These are phyloP conservation scores for Amblyteles armatorius DNA, from an alignment of 2,888 invertebrate genomes.

Conservation along the genomic window DNA sequence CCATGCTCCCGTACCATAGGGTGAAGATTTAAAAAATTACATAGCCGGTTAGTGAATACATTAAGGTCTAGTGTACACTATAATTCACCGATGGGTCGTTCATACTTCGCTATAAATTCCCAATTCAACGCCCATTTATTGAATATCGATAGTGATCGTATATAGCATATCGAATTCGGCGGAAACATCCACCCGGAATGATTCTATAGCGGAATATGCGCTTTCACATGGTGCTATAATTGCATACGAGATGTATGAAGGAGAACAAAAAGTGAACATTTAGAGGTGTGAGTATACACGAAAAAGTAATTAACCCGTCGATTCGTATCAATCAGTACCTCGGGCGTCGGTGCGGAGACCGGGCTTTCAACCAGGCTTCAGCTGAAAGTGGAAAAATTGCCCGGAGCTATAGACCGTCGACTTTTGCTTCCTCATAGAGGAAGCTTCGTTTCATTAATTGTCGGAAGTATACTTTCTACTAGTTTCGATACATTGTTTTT, in stretches of 20 bases:
- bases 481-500: neutral
- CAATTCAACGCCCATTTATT: too few species aligned
- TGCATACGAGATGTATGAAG: neutral
- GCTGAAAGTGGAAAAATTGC: constrained; percentile 14
- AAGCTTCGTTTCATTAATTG: constrained; percentile 6
- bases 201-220: neutral
- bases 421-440: too few species aligned
- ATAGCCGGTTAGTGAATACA: too few species aligned
- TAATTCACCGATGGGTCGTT: too few species aligned
- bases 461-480: neutral
- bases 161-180: too few species aligned
- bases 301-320: constrained; percentile 8
- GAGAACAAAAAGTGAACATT: neutral
- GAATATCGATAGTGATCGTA: too few species aligned
- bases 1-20: too few species aligned
- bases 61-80: too few species aligned
- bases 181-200: too few species aligned
- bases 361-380: neutral
- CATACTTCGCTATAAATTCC: too few species aligned
- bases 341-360: neutral
- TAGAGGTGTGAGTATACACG: neutral
- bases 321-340: neutral
- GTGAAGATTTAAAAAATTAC: too few species aligned
- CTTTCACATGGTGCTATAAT: neutral
- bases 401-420: neutral